Percentiles rank a stretch among this genome's conserved stretches.
These are phyloP conservation scores for Bryconaethiops microstoma DNA, from an alignment of 2,797 vertebrate species.

Conservation along the genomic window DNA sequence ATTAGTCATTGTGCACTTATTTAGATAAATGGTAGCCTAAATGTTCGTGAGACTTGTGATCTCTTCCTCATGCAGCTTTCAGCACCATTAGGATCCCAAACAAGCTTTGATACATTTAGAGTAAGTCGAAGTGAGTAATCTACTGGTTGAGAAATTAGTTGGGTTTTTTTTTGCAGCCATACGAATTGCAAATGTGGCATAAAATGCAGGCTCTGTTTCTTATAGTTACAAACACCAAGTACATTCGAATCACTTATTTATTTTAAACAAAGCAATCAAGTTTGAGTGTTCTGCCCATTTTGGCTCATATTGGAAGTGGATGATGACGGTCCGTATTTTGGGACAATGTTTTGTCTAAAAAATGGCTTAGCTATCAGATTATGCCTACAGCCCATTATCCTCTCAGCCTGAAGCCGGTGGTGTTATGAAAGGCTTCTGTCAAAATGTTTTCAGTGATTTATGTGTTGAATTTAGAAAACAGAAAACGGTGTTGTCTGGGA, in stretches of 20 bases:
- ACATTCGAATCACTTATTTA: no score
- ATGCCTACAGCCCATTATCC: conserved; percentile 1
- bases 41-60: neutral
- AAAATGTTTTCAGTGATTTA: neutral
- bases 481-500: neutral
- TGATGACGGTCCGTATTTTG: neutral
- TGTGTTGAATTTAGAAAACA: neutral
- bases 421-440: neutral
- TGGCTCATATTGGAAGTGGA: no score
- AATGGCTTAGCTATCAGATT: neutral
- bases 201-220: no score
- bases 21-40: conserved; percentile 8
- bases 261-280: no score
- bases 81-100: neutral
- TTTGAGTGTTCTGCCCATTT: no score
- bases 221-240: no score
- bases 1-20: conserved; percentile 2
- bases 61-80: neutral
- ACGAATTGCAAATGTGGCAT: no score
- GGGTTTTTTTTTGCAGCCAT: no score
- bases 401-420: neutral
- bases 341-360: conserved; percentile 21
- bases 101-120: neutral
- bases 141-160: no score
- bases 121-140: neutral